Conservation (phyloP, 1,140 invertebrate species). For the Samia ricini region DNA sequence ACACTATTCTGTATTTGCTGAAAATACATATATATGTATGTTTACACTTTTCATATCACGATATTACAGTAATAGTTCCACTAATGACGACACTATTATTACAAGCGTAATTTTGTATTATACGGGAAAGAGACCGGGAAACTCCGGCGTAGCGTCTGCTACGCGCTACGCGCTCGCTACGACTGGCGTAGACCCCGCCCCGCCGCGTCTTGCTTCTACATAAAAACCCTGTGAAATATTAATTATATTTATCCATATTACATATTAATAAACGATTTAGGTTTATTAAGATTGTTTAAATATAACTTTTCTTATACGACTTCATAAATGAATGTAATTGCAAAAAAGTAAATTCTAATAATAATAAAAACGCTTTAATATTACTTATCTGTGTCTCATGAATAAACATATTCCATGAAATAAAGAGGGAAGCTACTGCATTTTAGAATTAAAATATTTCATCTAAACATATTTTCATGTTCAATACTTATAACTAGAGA, state of each 20-base stretch:
- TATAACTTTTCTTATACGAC: too few relatives aligned
- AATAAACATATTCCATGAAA: too few relatives aligned
- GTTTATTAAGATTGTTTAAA: too few relatives aligned
- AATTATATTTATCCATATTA: not conserved
- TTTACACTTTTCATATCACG: conserved; percentile 16
- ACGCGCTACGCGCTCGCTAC: conserved; percentile 57
- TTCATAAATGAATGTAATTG: too few relatives aligned
- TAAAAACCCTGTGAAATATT: not conserved
- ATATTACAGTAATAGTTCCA: conserved; percentile 30
- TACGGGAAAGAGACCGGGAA: not conserved
- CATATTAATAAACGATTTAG: not conserved
- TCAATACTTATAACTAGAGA: too few relatives aligned
- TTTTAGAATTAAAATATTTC: too few relatives aligned
- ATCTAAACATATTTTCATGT: too few relatives aligned
- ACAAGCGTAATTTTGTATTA: conserved; percentile 9
- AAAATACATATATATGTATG: not conserved
- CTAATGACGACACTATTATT: conserved; percentile 17
- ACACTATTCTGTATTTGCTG: too few relatives aligned
- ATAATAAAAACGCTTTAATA: too few relatives aligned
- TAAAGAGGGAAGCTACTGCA: too few relatives aligned
- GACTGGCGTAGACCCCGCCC: conserved; percentile 67
- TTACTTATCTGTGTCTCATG: too few relatives aligned
- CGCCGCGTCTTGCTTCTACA: conserved; percentile 28
- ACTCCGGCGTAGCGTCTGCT: conserved; percentile 56
- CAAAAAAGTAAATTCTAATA: too few relatives aligned